Evolutionary conservation across 2,113 vertebrate species (phyloP).

Genomic region (Ciconia stormi): DNA sequence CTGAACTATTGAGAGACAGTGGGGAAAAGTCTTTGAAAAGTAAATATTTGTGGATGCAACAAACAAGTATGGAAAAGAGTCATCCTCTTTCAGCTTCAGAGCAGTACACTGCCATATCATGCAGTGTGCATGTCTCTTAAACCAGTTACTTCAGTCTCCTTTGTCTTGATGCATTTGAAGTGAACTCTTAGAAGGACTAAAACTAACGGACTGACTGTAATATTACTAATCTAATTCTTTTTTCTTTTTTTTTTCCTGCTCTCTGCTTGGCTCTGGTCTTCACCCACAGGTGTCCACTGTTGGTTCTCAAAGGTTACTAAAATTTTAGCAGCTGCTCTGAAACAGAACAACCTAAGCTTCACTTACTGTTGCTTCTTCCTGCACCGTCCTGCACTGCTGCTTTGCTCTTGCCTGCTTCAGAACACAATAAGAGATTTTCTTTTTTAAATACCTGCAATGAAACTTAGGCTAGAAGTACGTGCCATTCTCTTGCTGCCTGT

Average conservation of each 20-base stretch:
- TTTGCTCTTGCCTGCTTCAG: slow-evolving; percentile 69
- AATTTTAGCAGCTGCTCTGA: slow-evolving; percentile 67
- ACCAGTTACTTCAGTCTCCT: slow-evolving; percentile 68
- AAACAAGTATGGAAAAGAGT: slow-evolving; percentile 31
- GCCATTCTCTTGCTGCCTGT: slow-evolving; percentile 87
- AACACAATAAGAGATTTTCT: slow-evolving; percentile 49
- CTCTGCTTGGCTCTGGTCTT: slow-evolving; percentile 75
- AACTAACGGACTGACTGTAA: slow-evolving; percentile 53
- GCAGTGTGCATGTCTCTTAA: neutral
- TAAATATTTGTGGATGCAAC: slow-evolving; percentile 51
- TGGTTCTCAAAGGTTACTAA: slow-evolving; percentile 80
- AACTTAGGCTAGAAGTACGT: slow-evolving; percentile 81
- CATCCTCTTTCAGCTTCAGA: neutral
- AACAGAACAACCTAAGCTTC: slow-evolving; percentile 54
- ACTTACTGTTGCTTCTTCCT: slow-evolving; percentile 47
- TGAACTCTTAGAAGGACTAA: slow-evolving; percentile 54
- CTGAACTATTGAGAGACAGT: neutral
- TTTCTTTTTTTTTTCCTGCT: slow-evolving; percentile 54
- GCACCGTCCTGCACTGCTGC: slow-evolving; percentile 50
- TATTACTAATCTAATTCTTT: slow-evolving; percentile 73
- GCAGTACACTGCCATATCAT: neutral
- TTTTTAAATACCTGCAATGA: slow-evolving; percentile 71
- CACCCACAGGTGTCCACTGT: slow-evolving; percentile 65
- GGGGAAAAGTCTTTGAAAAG: neutral
- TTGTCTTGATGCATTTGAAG: slow-evolving; percentile 24